Evolutionary conservation across 2,888 invertebrate genomes (phyloP).

Genomic region (Cheiracanthium punctorium): DNA sequence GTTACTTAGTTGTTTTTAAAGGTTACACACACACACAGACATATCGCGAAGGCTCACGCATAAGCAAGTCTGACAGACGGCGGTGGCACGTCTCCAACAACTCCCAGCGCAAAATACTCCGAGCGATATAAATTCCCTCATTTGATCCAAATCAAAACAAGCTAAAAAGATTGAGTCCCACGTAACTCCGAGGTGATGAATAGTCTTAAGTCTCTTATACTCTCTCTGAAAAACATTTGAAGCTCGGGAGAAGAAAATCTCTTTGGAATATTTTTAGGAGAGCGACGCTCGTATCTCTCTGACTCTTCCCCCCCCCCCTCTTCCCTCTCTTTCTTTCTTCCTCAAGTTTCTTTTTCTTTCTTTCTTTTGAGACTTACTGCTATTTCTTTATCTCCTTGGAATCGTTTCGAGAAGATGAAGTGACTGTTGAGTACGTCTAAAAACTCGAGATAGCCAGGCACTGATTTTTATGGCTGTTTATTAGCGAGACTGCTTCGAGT

Average conservation of each 20-base stretch:
- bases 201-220: neutral
- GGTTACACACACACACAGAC: too few relatives aligned
- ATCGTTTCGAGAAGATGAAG: conserved; percentile 1
- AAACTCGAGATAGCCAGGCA: neutral
- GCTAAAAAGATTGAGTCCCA: conserved; percentile 3
- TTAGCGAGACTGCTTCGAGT: neutral
- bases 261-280: neutral
- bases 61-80: too few relatives aligned
- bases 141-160: conserved; percentile 13
- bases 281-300: neutral
- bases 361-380: too few relatives aligned
- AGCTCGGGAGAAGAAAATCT: neutral
- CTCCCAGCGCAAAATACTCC: neutral
- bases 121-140: neutral
- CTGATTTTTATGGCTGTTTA: conserved; percentile 7
- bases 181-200: neutral
- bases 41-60: too few relatives aligned
- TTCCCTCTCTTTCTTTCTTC: neutral
- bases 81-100: too few relatives aligned
- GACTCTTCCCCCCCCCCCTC: neutral
- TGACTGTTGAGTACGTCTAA: conserved; percentile 1
- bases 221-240: neutral
- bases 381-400: neutral
- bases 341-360: neutral
- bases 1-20: too few relatives aligned